Conservation (phyloP, 2,888 invertebrate genomes). For the Torymus tubicola region DNA sequence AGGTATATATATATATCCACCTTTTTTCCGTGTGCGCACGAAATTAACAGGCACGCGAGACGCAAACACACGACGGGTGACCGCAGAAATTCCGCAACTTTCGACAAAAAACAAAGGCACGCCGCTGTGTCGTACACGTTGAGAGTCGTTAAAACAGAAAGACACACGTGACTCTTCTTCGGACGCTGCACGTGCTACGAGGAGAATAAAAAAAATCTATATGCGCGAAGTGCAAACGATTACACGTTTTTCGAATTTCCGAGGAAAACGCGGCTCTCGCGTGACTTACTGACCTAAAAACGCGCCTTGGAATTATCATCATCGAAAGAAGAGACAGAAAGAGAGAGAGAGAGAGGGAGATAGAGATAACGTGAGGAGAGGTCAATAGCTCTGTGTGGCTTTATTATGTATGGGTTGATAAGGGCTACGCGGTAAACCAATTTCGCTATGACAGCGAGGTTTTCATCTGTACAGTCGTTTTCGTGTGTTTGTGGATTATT, state of each 20-base stretch:
- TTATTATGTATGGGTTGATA: no score
- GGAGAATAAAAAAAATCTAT: neutral
- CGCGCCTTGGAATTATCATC: constrained; percentile 26
- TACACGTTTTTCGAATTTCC: constrained; percentile 5
- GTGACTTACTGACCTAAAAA: constrained; percentile 43
- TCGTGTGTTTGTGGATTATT: no score
- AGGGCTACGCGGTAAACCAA: no score
- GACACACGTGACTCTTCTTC: neutral
- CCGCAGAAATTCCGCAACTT: constrained; percentile 11
- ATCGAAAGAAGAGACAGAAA: no score
- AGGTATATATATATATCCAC: neutral
- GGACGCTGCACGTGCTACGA: constrained; percentile 1
- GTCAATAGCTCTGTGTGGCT: no score
- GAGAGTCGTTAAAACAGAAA: neutral
- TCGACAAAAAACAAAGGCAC: constrained; percentile 4
- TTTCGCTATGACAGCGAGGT: no score
- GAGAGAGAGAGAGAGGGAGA: no score
- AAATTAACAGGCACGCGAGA: constrained; percentile 14
- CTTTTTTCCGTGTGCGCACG: constrained; percentile 27
- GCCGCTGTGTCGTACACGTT: neutral
- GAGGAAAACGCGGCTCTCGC: constrained; percentile 14
- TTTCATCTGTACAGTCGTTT: no score
- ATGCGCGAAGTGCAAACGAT: no score
- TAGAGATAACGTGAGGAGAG: no score
- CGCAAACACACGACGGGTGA: neutral